Evolutionary conservation across 2,888 invertebrate species (phyloP), one percentile per base, ranked within the genome.

Genomic region (Eulithis prunata): DNA sequence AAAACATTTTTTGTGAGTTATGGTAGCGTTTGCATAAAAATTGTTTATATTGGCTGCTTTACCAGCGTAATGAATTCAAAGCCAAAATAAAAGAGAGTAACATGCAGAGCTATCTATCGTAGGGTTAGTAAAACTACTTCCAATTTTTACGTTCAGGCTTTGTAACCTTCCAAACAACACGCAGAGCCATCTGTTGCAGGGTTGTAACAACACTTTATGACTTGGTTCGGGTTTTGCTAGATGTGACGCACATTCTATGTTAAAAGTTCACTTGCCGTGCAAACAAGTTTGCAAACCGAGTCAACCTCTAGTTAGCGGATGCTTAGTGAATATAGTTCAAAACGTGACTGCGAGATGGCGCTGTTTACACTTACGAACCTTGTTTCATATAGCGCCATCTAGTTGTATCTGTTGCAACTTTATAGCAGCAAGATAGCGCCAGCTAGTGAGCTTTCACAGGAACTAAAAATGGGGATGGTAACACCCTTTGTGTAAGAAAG

Each of bases 181-280:
- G 21, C 49, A 62, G 49, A 13, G 69, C 54, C 66, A 66, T 63
- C 66, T 66, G n/a, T 63, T 45, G 49, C 10, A 62, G 14, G 21
- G 21, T 36, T 36, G 13, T 21, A 10, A 52, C 7, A 57, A 43
- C 32, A 10, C 10, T 49, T 41, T 41, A 1, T 10, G 1, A 41
- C 41, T 41, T 41, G 32, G 32, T 32, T 32, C 6, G 32, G 32
- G 6, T 32, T 32, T 32, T 32, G 32, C 32, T 5, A 4, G 3
- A 32, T 6, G 32, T 32, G 21, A 21, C 21, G 21, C 21, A 21
- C 21, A 2, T 21, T 21, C 21, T 21, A 21, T 21, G 21, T 21
- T 21, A 21, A 21, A 32, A 0, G 4, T 32, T 32, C 32, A 32
- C 32, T 32, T 32, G 6, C 32, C 32, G 1, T 32, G 4, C 8